Evolutionary conservation across 2,888 invertebrate species (phyloP), one percentile per base, ranked within the genome.

Genomic region (Rugalucina vietnamica): DNA sequence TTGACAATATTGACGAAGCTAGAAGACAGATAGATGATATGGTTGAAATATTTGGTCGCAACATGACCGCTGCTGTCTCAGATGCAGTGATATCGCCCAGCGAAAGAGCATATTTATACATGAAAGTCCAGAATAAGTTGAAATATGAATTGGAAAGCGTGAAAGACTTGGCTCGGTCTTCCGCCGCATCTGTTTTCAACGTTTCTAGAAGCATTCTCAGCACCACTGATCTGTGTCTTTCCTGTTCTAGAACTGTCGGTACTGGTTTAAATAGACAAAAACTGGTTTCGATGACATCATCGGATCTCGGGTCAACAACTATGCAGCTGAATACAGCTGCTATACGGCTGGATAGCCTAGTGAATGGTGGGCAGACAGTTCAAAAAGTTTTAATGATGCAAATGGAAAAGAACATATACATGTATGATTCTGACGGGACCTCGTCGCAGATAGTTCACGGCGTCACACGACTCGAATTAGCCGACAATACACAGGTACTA

Each of bases 381-480:
- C 57, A 75, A n/a, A 75, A 49, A 21, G 57, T 57, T 5, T 14
- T 54, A 34, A 36, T 69, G 69, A 69, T 60, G 43, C 70, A 43
- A 1, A 34, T 77, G 14, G 77, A 77, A 14, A 77, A 77, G 70
- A 77, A 77, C 24, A 70, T 77, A 10, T 77, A 70, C 77, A 77
- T 77, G 77, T 77, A 77, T 50, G 77, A 77, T 39, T n/a, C 10
- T 24, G 77, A 77, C 34, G 24, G 24, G 3, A 34, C 49, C 8
- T 77, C 77, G 1, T 69, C 69, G 1, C 77, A 60, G 21, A 43
- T 77, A 14, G 77, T 69, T n/a, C 36, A 60, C 37, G 77, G 77
- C 1, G 77, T 77, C 3, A 69, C 43, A 14, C 77, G 70, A 24
- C 32, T 69, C 3, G 70, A 69, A 24, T 0, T 77, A 12, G 57